Conservation (phyloP, 2,888 invertebrate species). For the Odontocolon sp. region DNA sequence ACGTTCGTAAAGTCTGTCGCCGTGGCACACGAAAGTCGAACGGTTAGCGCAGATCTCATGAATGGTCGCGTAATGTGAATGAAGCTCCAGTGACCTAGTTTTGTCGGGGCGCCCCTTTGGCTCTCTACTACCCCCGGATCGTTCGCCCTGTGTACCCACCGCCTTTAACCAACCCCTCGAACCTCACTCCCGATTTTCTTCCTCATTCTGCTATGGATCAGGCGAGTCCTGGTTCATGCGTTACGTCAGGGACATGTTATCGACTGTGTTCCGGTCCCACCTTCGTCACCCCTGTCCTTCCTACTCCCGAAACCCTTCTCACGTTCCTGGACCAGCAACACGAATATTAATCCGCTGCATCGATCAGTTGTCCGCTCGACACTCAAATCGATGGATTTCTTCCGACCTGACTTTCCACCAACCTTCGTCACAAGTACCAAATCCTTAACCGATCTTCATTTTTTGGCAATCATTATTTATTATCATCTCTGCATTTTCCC, state of each 20-base stretch:
- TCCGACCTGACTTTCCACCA: neutral
- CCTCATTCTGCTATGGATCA: slow-evolving; percentile 72
- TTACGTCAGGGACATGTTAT: slow-evolving; percentile 77
- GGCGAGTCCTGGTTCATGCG: slow-evolving; percentile 65
- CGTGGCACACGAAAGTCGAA: slow-evolving; percentile 71
- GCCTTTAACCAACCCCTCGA: slow-evolving; percentile 59
- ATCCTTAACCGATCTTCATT: neutral
- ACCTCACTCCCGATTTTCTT: slow-evolving; percentile 60
- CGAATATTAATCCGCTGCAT: slow-evolving; percentile 72
- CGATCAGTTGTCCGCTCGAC: slow-evolving; percentile 57
- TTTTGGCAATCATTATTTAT: neutral
- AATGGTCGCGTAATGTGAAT: slow-evolving; percentile 81
- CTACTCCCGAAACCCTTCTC: slow-evolving; percentile 20
- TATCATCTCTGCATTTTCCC: neutral
- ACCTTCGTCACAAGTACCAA: neutral
- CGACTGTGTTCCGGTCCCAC: slow-evolving; percentile 66
- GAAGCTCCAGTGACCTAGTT: slow-evolving; percentile 80
- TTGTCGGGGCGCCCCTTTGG: slow-evolving; percentile 67
- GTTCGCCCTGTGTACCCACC: slow-evolving; percentile 35
- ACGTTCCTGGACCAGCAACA: slow-evolving; percentile 60
- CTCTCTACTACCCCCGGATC: slow-evolving; percentile 62
- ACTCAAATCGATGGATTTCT: slow-evolving; percentile 12
- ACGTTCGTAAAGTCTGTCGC: slow-evolving; percentile 46
- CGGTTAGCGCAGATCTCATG: slow-evolving; percentile 79
- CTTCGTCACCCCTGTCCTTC: neutral